Conservation (phyloP, 1,140 invertebrate genomes). For the Globodera rostochiensis region DNA sequence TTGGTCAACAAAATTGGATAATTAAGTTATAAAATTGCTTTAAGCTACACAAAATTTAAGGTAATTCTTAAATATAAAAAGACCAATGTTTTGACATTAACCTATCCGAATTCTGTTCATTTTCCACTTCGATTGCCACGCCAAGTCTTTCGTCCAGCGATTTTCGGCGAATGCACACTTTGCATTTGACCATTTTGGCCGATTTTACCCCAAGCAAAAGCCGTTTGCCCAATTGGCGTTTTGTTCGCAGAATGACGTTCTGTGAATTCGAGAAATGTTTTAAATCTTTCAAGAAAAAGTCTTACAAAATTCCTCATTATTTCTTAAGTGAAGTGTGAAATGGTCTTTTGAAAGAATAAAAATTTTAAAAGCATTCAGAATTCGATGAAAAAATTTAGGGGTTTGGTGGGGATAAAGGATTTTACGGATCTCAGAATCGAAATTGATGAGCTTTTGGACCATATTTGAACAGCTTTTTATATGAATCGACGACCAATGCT, state of each 20-base stretch:
- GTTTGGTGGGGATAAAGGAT: neutral
- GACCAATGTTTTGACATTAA: neutral
- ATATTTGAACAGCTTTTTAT: neutral
- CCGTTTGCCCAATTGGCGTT: slow-evolving; percentile 31
- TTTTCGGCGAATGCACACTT: slow-evolving; percentile 35
- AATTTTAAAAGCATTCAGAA: neutral
- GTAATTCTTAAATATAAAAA: neutral
- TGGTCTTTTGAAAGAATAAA: neutral
- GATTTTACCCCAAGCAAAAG: slow-evolving; percentile 24
- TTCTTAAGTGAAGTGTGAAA: neutral
- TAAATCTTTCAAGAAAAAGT: neutral
- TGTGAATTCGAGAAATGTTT: slow-evolving; percentile 10
- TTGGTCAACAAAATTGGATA: slow-evolving; percentile 18
- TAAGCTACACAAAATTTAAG: neutral
- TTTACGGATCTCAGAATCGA: neutral
- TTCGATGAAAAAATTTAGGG: neutral
- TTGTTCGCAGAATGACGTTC: slow-evolving; percentile 39
- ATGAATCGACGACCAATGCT: neutral
- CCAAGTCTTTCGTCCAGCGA: slow-evolving; percentile 39
- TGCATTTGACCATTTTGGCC: slow-evolving; percentile 39
- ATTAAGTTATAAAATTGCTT: slow-evolving; percentile 7
- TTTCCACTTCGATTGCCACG: slow-evolving; percentile 44
- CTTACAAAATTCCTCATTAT: neutral
- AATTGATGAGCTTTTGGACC: too few relatives aligned
- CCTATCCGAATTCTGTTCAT: slow-evolving; percentile 28